Conservation (phyloP, 2,113 vertebrate species). For the Lasiurus cinereus region DNA sequence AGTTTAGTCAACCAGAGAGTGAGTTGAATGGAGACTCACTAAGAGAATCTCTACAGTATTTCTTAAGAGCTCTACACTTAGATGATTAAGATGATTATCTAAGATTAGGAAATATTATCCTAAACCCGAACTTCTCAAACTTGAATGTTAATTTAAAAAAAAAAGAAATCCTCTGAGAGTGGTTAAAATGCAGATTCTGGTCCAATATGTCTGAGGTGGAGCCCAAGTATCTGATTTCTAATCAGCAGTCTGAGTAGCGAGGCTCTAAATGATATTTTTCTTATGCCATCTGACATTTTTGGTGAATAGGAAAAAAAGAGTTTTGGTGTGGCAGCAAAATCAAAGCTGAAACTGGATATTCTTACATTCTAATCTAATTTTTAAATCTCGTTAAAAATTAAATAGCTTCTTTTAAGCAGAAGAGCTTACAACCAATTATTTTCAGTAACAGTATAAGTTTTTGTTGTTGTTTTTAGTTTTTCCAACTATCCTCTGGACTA, state of each 20-base stretch:
- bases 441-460: not conserved
- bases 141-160: not conserved
- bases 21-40: not conserved
- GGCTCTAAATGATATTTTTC: not conserved
- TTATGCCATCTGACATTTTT: not conserved
- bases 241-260: not conserved
- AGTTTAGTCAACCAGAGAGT: not conserved
- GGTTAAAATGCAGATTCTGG: not conserved
- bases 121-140: not conserved
- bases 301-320: not conserved
- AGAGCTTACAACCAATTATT: slow-evolving; percentile 3
- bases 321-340: not conserved
- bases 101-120: not conserved
- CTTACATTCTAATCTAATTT: not conserved
- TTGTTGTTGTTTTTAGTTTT: not conserved
- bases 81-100: not conserved
- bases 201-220: not conserved
- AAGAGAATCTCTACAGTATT: not conserved
- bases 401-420: slow-evolving; percentile 32
- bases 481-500: not conserved
- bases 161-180: not conserved
- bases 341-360: not conserved
- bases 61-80: not conserved
- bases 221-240: not conserved
- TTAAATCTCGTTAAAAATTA: not conserved